Evolutionary conservation across 2,888 invertebrate species (phyloP).

Genomic region (Epirrhoe tristata): DNA sequence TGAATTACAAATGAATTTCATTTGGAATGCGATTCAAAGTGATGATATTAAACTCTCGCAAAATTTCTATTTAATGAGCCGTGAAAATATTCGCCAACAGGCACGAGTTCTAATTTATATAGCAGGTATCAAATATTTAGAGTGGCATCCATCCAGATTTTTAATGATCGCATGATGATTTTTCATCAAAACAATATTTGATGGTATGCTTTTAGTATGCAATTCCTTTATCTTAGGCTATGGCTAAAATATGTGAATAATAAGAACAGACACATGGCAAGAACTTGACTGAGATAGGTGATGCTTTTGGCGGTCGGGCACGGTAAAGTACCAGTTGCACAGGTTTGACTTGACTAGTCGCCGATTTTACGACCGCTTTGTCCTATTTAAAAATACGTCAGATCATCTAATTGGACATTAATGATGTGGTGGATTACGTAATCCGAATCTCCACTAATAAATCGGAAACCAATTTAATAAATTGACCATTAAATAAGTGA

Average conservation of each 20-base stretch:
- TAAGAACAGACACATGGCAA: neutral
- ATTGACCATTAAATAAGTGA: constrained; percentile 10
- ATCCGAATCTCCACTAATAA: constrained; percentile 3
- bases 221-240: too few species aligned
- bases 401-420: constrained; percentile 21
- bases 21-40: neutral
- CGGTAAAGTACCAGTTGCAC: constrained; percentile 27
- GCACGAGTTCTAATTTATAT: neutral
- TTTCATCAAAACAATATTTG: neutral
- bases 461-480: constrained; percentile 23
- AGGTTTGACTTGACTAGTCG: constrained; percentile 27
- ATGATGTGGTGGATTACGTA: constrained; percentile 15
- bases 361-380: constrained; percentile 24
- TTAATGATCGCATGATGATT: neutral
- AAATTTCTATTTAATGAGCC: constrained; percentile 14
- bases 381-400: constrained; percentile 23
- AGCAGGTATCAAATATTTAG: neutral
- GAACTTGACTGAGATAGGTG: constrained; percentile 8
- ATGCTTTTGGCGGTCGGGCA: constrained; percentile 3
- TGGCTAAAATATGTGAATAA: neutral
- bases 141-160: neutral
- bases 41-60: constrained; percentile 2
- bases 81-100: neutral
- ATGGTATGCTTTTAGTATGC: neutral
- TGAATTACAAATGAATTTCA: neutral